Evolutionary conservation across 2,113 vertebrate genomes (phyloP), one percentile per base, ranked within the genome.

Genomic region (Phoxinus phoxinus): DNA sequence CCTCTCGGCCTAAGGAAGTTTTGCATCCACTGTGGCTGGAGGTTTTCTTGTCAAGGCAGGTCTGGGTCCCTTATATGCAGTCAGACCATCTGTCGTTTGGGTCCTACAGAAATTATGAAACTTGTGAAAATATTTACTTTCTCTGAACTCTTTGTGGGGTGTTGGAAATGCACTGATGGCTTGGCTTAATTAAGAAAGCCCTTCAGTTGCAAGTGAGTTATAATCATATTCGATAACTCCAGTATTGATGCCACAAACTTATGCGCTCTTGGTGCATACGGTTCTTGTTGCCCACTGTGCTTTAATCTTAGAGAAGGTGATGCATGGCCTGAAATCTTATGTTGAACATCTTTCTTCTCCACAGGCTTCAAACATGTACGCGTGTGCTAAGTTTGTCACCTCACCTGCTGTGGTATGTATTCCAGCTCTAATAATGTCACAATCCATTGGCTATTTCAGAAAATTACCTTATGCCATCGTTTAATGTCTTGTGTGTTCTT

Each of bases 351-450:
- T 44, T 79, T 58, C 19, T 35, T 77, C 15, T 83, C 90, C 77
- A 46, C 81, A 95, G 94, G 90, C 89, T 89, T 92, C 87, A 92
- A 88, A 88, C 91, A 95, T 95, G 95, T 95, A 95, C n/a, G 90
- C 92, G 86, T 95, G 94, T 90, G 93, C 94, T 86, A 95, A 95
- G 88, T 95, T 95, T 81, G 87, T 95, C 92, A 93, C 92, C 79
- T 94, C 92, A 82, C 92, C 94, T 58, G 92, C 93, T 93, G 89
- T 95, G 94, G 95, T 95, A 94, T 0, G 94, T 94, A 85, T 84
- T 58, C 56, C 27, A n/a, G 10, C 25, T 35, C 46, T n/a, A 71
- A 6, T 44, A 78, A 6, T 10, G 4, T 67, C 37, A 7, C 9
- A 51, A 10, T 23, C 13, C 3, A 51, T 3, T 35, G 44, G 23